phyloP scores from a whole-genome alignment of 2,797 vertebrate genomes.

The Knipowitschia caucasica region DNA sequence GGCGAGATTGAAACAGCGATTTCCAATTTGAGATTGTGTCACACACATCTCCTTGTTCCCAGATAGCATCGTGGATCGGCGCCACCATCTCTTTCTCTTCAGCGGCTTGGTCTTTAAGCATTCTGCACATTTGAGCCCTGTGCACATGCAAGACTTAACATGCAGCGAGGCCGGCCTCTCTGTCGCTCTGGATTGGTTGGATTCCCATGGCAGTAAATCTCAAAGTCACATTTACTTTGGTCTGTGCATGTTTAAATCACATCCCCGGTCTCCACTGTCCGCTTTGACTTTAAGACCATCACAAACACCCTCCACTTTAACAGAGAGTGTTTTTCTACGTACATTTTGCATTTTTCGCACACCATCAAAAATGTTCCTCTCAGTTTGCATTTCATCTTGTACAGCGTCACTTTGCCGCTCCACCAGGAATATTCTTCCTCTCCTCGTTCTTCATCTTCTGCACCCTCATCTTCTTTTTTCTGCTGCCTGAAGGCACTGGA shows the following conservation, averaged over 20 bases:
- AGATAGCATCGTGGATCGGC: conserved; percentile 75
- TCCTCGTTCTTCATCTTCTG: conserved; percentile 37
- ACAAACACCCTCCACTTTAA: conserved; percentile 24
- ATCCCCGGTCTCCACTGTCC: conserved; percentile 45
- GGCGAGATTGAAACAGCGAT: conserved; percentile 81
- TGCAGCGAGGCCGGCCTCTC: conserved; percentile 50
- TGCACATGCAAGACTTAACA: conserved; percentile 37
- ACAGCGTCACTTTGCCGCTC: conserved; percentile 42
- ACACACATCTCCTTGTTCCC: conserved; percentile 70
- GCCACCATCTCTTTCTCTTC: conserved; percentile 65
- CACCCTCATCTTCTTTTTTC: conserved; percentile 44
- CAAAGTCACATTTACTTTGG: conserved; percentile 57
- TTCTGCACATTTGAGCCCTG: conserved; percentile 36
- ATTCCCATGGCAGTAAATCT: conserved; percentile 61
- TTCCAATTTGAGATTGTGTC: conserved; percentile 85
- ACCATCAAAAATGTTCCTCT: conserved; percentile 33
- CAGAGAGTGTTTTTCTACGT: conserved; percentile 20
- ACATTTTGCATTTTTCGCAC: conserved; percentile 59
- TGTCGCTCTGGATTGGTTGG: conserved; percentile 50
- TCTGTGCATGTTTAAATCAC: conserved; percentile 44
- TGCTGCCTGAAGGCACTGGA: conserved; percentile 49
- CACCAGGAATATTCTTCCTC: conserved; percentile 37
- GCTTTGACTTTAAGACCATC: conserved; percentile 44
- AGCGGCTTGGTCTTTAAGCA: conserved; percentile 46
- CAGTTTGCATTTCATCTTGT: conserved; percentile 48